Base-by-base conservation (phyloP, 2,888 invertebrate genomes). In the Pyrrhosoma nymphula region DNA sequence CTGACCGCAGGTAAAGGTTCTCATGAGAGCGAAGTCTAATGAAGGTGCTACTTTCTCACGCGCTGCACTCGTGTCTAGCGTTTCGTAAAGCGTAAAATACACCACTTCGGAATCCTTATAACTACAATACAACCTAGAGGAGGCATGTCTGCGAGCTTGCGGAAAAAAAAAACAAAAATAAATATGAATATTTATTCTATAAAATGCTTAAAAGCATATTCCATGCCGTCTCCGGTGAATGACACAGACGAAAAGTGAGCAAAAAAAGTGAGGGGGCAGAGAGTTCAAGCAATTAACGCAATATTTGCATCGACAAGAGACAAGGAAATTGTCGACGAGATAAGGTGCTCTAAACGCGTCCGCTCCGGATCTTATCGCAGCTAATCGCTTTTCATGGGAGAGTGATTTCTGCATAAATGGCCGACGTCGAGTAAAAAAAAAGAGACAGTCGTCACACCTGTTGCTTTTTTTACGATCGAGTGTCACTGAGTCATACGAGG, bases 381-480 rank as follows among this genome's bases (percentile, higher is more conserved):
- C 55, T 89, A n/a, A 56, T 89, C 89, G 16, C n/a, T 89, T 89
- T 89, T 89, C 89, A 82, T 89, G 89, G 89, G 89, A 89, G 89
- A 89, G 89, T 89, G 89, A 89, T 89, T 89, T 89, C 89, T 89
- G 89, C 89, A 89, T 89, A 89, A 89, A 56, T 26, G 47, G 89
- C 23, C 26, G 47, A 0, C 55, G 56, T 55, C 12, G 16, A 56
- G 26, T 47, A n/a, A 69, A 69, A 69, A 69, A 69, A 69, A 69
- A 69, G n/a, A 69, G 20, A 56, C 26, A 89, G 56, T n/a, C 89
- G 89, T 89, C 89, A 89, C 89, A 89, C 89, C 89, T 89, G 89
- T 89, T 89, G 89, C 55, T n/a, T 39, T n/a, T 56, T 89, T 56
- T 56, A 16, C 89, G 89, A 39, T n/a, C 55, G 89, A 55, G 89